A percentile compares a stretch with the other conserved stretches of the same genome.
These are phyloP conservation scores for Neoarius graeffei DNA, from an alignment of 2,113 vertebrate species.

Conservation along the genomic window DNA sequence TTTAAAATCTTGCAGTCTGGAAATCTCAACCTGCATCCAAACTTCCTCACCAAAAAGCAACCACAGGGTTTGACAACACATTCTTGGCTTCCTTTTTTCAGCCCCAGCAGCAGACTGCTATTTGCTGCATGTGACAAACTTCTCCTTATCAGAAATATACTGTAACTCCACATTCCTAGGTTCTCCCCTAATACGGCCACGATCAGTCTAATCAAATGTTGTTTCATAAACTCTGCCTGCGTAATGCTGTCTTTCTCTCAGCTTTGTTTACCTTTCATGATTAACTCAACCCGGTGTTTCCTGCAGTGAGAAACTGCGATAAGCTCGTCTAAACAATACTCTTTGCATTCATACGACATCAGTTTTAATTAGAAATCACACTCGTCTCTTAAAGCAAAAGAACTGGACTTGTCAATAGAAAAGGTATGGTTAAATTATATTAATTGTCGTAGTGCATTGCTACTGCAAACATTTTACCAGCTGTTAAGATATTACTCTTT, in stretches of 20 bases:
- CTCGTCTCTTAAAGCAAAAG: neutral
- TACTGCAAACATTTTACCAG: neutral
- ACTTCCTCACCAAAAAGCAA: neutral
- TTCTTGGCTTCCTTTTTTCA: neutral
- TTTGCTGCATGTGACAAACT: neutral
- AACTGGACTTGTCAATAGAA: neutral
- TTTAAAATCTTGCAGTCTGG: neutral
- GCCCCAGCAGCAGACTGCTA: neutral
- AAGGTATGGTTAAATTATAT: neutral
- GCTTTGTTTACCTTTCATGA: conserved; percentile 32
- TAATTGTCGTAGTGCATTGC: neutral
- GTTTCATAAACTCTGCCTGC: neutral
- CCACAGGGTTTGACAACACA: neutral
- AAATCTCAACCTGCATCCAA: conserved; percentile 45
- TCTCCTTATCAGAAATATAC: neutral
- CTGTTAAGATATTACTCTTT: neutral
- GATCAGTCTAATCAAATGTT: conserved; percentile 3
- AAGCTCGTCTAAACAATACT: neutral
- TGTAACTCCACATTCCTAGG: neutral
- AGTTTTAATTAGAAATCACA: neutral
- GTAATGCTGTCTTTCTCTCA: neutral
- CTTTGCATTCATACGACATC: neutral
- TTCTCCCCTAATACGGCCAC: neutral
- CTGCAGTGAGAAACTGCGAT: neutral
- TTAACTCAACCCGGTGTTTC: conserved; percentile 21